phyloP scores from a whole-genome alignment of 2,113 vertebrate species.

The Electrona antarctica region DNA sequence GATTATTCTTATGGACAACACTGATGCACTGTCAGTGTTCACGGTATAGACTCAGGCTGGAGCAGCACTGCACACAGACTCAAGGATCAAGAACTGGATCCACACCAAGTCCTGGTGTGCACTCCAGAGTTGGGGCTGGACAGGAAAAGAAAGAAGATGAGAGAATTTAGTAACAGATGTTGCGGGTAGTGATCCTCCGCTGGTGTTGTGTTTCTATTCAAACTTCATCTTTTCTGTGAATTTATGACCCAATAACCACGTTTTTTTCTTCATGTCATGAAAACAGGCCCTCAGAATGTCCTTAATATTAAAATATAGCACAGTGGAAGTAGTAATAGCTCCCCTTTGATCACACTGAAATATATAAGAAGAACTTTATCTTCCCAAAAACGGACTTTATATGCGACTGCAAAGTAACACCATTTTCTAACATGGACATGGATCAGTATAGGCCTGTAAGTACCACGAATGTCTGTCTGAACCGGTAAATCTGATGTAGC shows the following conservation, averaged over 20 bases:
- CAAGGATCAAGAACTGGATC: slow-evolving; percentile 53
- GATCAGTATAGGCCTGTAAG: too few relatives aligned
- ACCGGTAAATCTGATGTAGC: too few relatives aligned
- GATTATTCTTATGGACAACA: slow-evolving; percentile 20
- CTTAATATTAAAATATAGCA: too few relatives aligned
- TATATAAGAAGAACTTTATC: slow-evolving; percentile 15
- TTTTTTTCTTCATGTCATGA: too few relatives aligned
- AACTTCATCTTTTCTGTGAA: background rate
- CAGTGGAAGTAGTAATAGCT: background rate
- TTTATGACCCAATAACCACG: background rate
- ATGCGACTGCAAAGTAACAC: too few relatives aligned
- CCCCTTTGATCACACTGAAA: slow-evolving; percentile 38
- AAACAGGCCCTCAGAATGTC: too few relatives aligned
- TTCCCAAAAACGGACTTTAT: too few relatives aligned
- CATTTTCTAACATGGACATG: too few relatives aligned
- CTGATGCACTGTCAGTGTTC: slow-evolving; percentile 32
- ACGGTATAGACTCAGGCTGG: slow-evolving; percentile 42
- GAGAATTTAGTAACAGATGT: slow-evolving; percentile 21
- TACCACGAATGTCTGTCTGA: too few relatives aligned
- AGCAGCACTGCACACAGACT: slow-evolving; percentile 19
- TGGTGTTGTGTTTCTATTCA: background rate
- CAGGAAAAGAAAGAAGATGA: slow-evolving; percentile 28
- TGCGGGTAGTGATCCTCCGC: background rate
- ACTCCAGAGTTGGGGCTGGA: slow-evolving; percentile 67
- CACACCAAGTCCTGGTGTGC: slow-evolving; percentile 57